Evolutionary conservation across 2,797 vertebrate species (phyloP), one percentile per base, ranked within the genome.

Genomic region (Neostethus bicornis): DNA sequence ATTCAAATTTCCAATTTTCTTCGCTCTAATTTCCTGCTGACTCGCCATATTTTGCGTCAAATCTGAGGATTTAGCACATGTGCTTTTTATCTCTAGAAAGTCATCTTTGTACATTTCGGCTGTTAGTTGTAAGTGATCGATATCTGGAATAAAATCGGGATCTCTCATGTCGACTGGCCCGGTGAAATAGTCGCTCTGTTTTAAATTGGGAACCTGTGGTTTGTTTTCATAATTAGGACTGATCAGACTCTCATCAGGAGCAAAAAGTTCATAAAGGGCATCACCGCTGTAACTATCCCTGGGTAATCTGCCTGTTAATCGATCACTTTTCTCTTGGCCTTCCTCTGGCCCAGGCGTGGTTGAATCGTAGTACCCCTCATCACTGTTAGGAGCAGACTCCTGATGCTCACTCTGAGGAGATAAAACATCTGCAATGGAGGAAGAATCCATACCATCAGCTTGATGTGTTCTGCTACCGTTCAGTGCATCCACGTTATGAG

Each of bases 201-300:
- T 92, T 0, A 92, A 91, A 49, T 32, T 73, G 0, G 83, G 79
- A 31, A 90, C 73, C 46, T 92, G 91, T 13, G 90, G 82, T 50
- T 94, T 93, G 50, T 92, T 93, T 23, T 87, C 92, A 0, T 92
- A 92, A 61, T 91, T 90, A 13, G 96, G 96, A 62, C 94, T 97
- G 66, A 96, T 89, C 38, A 98, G 90, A 46, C 90, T 86, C 9
- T 98, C 96, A 21, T 94, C 94, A 0, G 94, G 92, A 4, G 94
- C 95, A 84, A 94, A 96, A 53, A 98, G 96, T 73, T 99, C 97
- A 6, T 99, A 99, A 23, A 99, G 94, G 12, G 97, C 97, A 58
- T 99, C 97, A 0, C 97, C 97, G 0, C 97, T 99, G 80, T 98
- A 99, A 75, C 96, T 99, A 83, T 99, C 97, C 35, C 97, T 88